A percentile compares a stretch with the other conserved stretches of the same genome.
phyloP scores from a whole-genome alignment of 2,113 vertebrate genomes.

The Oryzias celebensis region DNA sequence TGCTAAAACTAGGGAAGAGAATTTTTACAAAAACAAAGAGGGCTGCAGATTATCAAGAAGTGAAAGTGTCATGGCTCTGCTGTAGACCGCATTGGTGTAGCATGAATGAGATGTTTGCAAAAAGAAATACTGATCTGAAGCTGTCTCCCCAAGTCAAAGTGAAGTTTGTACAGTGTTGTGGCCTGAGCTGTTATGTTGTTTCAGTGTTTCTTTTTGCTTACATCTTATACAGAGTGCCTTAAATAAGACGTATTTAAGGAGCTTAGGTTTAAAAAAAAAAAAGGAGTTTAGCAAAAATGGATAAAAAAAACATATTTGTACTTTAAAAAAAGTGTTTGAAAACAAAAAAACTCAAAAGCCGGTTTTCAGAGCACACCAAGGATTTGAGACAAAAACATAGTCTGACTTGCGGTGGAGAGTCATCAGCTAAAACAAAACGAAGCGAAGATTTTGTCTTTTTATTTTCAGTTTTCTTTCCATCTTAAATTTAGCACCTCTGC shows the following conservation, averaged over 20 bases:
- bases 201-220: slow-evolving; percentile 35
- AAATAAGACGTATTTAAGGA: no score
- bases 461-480: slow-evolving; percentile 3
- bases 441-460: background rate
- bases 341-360: background rate
- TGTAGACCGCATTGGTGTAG: slow-evolving; percentile 11
- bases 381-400: background rate
- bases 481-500: background rate
- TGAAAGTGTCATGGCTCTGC: slow-evolving; percentile 4
- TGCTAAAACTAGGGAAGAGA: no score
- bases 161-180: slow-evolving; percentile 45
- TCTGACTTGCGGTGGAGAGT: background rate
- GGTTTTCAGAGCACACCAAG: slow-evolving; percentile 5
- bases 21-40: background rate
- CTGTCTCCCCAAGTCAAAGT: slow-evolving; percentile 43
- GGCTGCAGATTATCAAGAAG: slow-evolving; percentile 16
- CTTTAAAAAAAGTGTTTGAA: background rate
- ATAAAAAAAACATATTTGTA: no score
- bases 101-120: slow-evolving; percentile 24
- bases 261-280: no score
- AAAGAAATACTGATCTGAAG: slow-evolving; percentile 46
- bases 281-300: no score
- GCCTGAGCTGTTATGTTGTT: slow-evolving; percentile 27
- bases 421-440: background rate
- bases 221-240: slow-evolving; percentile 14